These are phyloP conservation scores for Callimorpha dominula DNA, from an alignment of 2,888 invertebrate species.

Conservation along the genomic window DNA sequence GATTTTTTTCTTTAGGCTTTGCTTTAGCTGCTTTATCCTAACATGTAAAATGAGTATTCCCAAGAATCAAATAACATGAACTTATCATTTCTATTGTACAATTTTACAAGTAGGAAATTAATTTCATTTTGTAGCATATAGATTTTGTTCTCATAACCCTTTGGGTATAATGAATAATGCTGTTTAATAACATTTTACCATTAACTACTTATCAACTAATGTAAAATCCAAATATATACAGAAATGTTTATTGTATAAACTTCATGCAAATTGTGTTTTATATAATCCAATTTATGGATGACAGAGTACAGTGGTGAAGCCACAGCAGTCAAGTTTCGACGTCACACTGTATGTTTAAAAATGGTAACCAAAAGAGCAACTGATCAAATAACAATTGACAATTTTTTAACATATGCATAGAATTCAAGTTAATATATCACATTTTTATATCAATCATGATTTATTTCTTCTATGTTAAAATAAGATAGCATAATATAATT, in stretches of 20 bases:
- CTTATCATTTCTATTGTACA: conserved; percentile 31
- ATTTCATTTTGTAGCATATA: conserved; percentile 20
- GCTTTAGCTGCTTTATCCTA: conserved; percentile 47
- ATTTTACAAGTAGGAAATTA: conserved; percentile 23
- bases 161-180: conserved; percentile 49
- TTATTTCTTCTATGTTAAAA: conserved; percentile 27
- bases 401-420: conserved; percentile 37
- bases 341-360: conserved; percentile 37
- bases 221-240: conserved; percentile 81
- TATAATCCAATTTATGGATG: conserved; percentile 42
- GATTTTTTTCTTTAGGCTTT: conserved; percentile 43
- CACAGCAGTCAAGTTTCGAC: conserved; percentile 42
- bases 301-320: conserved; percentile 39
- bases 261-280: conserved; percentile 46
- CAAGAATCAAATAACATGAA: conserved; percentile 45
- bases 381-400: conserved; percentile 47
- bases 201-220: conserved; percentile 82
- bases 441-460: conserved; percentile 48
- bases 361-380: conserved; percentile 31
- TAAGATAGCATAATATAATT: conserved; percentile 8
- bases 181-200: conserved; percentile 60
- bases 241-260: conserved; percentile 66
- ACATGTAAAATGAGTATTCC: conserved; percentile 34
- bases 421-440: conserved; percentile 58
- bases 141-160: conserved; percentile 48